Evolutionary conservation across 2,797 vertebrate species (phyloP).

Genomic region (Anniella stebbinsi): DNA sequence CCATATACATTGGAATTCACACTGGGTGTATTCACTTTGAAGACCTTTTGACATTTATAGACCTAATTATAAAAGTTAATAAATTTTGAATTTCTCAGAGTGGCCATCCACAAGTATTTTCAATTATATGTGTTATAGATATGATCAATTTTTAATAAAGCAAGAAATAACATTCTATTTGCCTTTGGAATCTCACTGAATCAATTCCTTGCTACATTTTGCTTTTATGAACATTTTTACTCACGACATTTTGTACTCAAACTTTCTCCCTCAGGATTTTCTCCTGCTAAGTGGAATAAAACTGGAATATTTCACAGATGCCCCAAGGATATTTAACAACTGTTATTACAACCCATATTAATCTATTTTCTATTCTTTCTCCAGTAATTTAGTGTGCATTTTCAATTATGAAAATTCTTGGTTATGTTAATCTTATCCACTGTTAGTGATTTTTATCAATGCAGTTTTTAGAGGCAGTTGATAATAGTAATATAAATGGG

Average conservation of each 20-base stretch:
- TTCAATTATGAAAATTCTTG: conserved; percentile 20
- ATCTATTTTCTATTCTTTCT: conserved; percentile 11
- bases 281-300: background rate
- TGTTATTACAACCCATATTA: background rate
- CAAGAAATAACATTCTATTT: background rate
- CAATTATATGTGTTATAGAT: conserved; percentile 32
- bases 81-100: background rate
- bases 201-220: conserved; percentile 26
- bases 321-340: background rate
- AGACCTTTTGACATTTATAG: conserved; percentile 10
- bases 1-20: background rate
- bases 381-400: background rate
- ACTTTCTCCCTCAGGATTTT: background rate
- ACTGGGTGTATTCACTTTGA: conserved; percentile 5
- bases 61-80: conserved; percentile 29
- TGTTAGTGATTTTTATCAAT: background rate
- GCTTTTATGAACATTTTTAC: conserved; percentile 14
- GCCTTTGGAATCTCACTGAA: conserved; percentile 21
- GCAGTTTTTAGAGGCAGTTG: background rate
- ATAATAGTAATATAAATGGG: background rate
- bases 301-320: background rate
- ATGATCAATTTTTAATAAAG: conserved; percentile 20
- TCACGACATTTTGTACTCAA: background rate
- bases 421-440: conserved; percentile 24
- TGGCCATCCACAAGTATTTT: conserved; percentile 4